Percentiles rank a stretch among this genome's conserved stretches.
Evolutionary conservation across 2,888 invertebrate species (phyloP).

Genomic region (Iphiclides podalirius): DNA sequence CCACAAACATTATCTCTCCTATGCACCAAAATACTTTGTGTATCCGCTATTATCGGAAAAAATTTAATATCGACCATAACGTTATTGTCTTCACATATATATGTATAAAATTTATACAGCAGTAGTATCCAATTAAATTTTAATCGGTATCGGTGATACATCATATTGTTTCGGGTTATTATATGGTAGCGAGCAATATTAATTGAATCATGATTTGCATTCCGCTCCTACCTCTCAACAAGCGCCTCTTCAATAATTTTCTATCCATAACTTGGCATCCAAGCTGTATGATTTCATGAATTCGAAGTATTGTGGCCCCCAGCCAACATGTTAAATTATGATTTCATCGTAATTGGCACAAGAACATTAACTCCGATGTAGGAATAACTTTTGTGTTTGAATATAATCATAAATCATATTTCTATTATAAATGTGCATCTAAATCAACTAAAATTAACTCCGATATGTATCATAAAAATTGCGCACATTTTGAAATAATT

Average conservation of each 20-base stretch:
- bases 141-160: conserved; percentile 18
- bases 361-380: conserved; percentile 31
- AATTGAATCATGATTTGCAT: conserved; percentile 40
- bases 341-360: neutral
- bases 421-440: no score
- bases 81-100: conserved; percentile 3
- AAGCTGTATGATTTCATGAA: conserved; percentile 37
- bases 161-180: conserved; percentile 24
- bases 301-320: conserved; percentile 51
- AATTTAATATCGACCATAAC: conserved; percentile 17
- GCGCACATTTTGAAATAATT: no score
- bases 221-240: conserved; percentile 48
- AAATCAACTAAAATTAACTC: no score
- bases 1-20: neutral
- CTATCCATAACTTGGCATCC: conserved; percentile 64
- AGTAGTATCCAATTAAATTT: conserved; percentile 21
- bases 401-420: no score
- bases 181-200: conserved; percentile 24
- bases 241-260: conserved; percentile 53
- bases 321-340: conserved; percentile 44
- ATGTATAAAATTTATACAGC: no score
- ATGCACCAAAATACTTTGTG: neutral
- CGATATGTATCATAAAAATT: no score
- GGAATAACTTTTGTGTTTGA: no score
- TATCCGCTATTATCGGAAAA: conserved; percentile 12